These are phyloP conservation scores for Meteorus sp. DNA, from an alignment of 1,140 invertebrate species.

Conservation along the genomic window DNA sequence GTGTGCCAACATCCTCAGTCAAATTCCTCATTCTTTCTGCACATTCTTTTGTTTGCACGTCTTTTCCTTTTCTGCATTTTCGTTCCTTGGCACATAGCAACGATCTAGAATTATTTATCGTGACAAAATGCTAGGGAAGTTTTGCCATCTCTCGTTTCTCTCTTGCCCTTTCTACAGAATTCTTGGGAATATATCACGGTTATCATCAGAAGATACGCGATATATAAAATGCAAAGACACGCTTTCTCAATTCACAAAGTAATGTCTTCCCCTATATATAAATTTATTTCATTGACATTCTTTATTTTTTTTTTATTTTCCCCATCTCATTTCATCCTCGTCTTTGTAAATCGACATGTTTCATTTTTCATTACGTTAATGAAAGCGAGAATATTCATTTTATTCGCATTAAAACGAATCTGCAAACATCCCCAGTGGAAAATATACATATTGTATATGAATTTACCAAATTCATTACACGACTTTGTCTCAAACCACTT, in stretches of 20 bases:
- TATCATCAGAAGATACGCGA: neutral
- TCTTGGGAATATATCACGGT: neutral
- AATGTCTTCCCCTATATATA: neutral
- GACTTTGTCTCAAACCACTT: too few species aligned
- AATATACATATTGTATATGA: too few species aligned
- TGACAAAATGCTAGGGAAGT: neutral
- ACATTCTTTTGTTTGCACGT: neutral
- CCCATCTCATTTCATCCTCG: too few species aligned
- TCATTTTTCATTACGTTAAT: too few species aligned
- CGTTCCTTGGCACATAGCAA: neutral
- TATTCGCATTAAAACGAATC: too few species aligned
- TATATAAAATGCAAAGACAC: conserved; percentile 3
- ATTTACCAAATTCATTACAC: too few species aligned
- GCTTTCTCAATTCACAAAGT: neutral
- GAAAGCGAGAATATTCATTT: too few species aligned
- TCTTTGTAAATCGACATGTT: too few species aligned
- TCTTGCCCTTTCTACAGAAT: too few species aligned
- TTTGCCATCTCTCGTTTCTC: neutral
- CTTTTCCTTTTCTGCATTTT: neutral
- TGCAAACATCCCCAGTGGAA: too few species aligned
- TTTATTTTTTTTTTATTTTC: neutral
- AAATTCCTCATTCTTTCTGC: too few species aligned
- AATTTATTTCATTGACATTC: neutral
- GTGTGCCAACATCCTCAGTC: too few species aligned
- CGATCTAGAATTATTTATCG: conserved; percentile 5